Conservation (phyloP, 2,797 vertebrate genomes). For the Danio aesculapii region DNA sequence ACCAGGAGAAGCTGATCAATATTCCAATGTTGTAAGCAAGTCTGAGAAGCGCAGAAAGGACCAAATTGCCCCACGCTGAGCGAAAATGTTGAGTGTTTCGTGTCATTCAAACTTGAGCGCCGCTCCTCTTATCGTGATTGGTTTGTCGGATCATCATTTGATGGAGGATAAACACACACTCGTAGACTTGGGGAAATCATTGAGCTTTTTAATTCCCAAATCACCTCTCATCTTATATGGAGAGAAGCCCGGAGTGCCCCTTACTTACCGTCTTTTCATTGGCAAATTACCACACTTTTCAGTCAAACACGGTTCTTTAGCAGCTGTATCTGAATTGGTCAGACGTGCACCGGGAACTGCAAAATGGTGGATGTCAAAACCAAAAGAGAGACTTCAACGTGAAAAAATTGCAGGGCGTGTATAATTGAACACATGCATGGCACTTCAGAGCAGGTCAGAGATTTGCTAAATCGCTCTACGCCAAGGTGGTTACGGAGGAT, state of each 20-base stretch:
- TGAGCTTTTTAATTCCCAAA: slow-evolving; percentile 48
- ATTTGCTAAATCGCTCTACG: slow-evolving; percentile 35
- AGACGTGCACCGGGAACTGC: slow-evolving; percentile 19
- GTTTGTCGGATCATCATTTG: slow-evolving; percentile 37
- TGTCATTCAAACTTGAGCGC: slow-evolving; percentile 37
- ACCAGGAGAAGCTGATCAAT: slow-evolving; percentile 34
- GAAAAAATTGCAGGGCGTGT: slow-evolving; percentile 24
- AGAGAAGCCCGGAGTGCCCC: slow-evolving; percentile 34
- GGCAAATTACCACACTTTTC: slow-evolving; percentile 46
- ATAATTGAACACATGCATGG: slow-evolving; percentile 34
- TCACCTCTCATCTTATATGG: slow-evolving; percentile 26
- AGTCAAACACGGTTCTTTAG: slow-evolving; percentile 32
- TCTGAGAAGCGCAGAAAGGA: slow-evolving; percentile 18
- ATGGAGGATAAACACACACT: slow-evolving; percentile 49
- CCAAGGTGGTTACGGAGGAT: slow-evolving; percentile 39
- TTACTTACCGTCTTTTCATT: slow-evolving; percentile 38
- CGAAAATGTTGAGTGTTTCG: slow-evolving; percentile 15
- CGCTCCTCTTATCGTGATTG: slow-evolving; percentile 37
- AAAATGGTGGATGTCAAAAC: slow-evolving; percentile 37
- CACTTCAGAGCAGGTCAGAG: slow-evolving; percentile 36
- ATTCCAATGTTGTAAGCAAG: slow-evolving; percentile 28
- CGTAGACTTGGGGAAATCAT: slow-evolving; percentile 27
- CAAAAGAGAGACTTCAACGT: slow-evolving; percentile 29
- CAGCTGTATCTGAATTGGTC: slow-evolving; percentile 30
- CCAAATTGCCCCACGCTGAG: slow-evolving; percentile 34